Base-by-base conservation (phyloP, 1,140 invertebrate genomes). In the Homarus americanus region DNA sequence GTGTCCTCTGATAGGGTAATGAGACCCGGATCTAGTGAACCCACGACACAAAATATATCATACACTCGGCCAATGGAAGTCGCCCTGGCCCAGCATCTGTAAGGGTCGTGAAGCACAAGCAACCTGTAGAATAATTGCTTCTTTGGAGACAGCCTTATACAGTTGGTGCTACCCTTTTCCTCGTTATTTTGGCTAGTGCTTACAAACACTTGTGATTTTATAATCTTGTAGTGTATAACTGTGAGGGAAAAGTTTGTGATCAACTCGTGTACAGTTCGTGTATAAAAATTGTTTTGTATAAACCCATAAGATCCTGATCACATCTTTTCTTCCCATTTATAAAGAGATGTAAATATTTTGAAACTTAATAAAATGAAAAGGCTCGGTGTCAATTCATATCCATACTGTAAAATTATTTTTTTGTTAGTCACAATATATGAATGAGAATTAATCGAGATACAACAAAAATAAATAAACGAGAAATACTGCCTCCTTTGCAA, bases 341-440 rank as follows among this genome's bases (percentile, higher is more conserved):
- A 79, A 79, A 79, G 76, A 79, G 76, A 79, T 79, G 76, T 79
- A 79, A 44, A 40, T 79, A 79, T 79, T 79, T 79, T 79, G 44
- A 41, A 79, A 79, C 15, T 49, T 79, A 79, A 79, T 79, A 79
- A 79, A 79, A 79, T 44, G 36, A 32, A 44, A 28, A 79, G 40
- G 32, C 24, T 44, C 40, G 28, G 28, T n/a, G n/a, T n/a, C n/a
- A n/a, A n/a, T n/a, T n/a, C n/a, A n/a, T n/a, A n/a, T n/a, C n/a
- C n/a, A n/a, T n/a, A n/a, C n/a, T n/a, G n/a, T n/a, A n/a, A n/a
- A n/a, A n/a, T n/a, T n/a, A n/a, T n/a, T n/a, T n/a, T n/a, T n/a
- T n/a, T n/a, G n/a, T n/a, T n/a, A n/a, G n/a, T n/a, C n/a, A n/a
- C n/a, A n/a, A n/a, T n/a, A n/a, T n/a, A n/a, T n/a, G n/a, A n/a